phyloP scores from a whole-genome alignment of 2,113 vertebrate species.

The Lynx canadensis region DNA sequence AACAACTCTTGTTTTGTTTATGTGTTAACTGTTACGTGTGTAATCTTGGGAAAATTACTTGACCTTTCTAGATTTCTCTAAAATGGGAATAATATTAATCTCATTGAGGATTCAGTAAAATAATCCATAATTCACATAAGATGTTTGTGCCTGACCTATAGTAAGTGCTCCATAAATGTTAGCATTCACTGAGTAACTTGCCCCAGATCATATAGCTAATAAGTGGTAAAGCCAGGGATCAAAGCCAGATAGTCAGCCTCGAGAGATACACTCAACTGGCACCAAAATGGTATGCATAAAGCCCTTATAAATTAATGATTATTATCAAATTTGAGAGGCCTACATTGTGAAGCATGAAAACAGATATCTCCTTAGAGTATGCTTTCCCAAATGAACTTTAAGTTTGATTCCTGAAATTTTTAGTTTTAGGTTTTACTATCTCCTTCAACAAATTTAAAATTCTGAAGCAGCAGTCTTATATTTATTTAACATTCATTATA shows the following conservation, averaged over 20 bases:
- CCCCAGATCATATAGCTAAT: neutral
- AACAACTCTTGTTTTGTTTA: neutral
- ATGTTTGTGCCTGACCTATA: neutral
- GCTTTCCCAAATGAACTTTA: neutral
- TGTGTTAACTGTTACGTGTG: neutral
- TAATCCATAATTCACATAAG: neutral
- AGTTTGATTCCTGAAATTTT: neutral
- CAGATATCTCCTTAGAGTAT: neutral
- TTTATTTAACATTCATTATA: constrained; percentile 14
- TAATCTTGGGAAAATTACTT: constrained; percentile 22
- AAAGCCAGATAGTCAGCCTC: neutral
- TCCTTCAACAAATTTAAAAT: constrained; percentile 22
- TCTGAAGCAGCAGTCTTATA: neutral
- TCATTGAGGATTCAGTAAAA: neutral
- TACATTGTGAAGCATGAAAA: constrained; percentile 30
- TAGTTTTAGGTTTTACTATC: neutral
- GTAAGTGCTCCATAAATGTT: neutral
- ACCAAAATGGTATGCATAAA: neutral
- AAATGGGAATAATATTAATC: neutral
- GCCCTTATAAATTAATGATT: neutral
- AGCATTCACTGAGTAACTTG: neutral
- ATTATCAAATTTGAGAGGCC: neutral
- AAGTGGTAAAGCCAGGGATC: neutral
- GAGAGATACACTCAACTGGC: neutral
- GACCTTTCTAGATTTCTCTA: constrained; percentile 14